Evolutionary conservation across 2,797 vertebrate species (phyloP).

Genomic region (Decapterus maruadsi): DNA sequence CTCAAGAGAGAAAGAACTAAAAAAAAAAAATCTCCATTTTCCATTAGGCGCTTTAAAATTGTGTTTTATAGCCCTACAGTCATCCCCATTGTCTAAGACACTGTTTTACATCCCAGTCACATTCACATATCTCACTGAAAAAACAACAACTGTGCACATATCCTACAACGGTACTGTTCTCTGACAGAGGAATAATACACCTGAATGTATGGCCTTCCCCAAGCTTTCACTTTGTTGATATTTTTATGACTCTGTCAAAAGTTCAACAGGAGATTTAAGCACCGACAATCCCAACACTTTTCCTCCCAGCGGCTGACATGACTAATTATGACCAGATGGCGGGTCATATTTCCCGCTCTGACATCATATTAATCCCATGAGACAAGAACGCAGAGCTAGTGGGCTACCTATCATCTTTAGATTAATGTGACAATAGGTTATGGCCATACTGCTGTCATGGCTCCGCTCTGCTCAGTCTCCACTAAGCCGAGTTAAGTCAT

Average conservation of each 20-base stretch:
- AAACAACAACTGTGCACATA: neutral
- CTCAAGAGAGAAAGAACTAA: neutral
- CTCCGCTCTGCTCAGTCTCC: constrained; percentile 25
- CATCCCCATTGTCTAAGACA: neutral
- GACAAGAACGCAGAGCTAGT: constrained; percentile 56
- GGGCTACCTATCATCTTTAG: constrained; percentile 63
- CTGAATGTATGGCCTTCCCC: neutral
- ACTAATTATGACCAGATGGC: constrained; percentile 62
- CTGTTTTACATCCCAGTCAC: neutral
- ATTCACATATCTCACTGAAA: neutral
- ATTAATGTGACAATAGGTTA: constrained; percentile 69
- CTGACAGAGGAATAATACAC: neutral
- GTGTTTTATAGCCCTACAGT: neutral
- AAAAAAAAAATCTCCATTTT: neutral
- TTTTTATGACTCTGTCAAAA: neutral
- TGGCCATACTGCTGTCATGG: constrained; percentile 27
- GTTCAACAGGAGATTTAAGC: constrained; percentile 10
- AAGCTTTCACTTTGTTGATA: neutral
- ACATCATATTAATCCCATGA: constrained; percentile 67
- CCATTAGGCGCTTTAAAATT: neutral
- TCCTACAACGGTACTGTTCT: neutral
- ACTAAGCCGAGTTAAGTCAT: neutral
- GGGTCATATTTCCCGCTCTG: constrained; percentile 62
- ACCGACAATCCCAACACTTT: constrained; percentile 24
- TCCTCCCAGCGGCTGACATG: constrained; percentile 52